These are phyloP conservation scores for Ips typographus DNA, from an alignment of 1,140 invertebrate genomes.

Conservation along the genomic window DNA sequence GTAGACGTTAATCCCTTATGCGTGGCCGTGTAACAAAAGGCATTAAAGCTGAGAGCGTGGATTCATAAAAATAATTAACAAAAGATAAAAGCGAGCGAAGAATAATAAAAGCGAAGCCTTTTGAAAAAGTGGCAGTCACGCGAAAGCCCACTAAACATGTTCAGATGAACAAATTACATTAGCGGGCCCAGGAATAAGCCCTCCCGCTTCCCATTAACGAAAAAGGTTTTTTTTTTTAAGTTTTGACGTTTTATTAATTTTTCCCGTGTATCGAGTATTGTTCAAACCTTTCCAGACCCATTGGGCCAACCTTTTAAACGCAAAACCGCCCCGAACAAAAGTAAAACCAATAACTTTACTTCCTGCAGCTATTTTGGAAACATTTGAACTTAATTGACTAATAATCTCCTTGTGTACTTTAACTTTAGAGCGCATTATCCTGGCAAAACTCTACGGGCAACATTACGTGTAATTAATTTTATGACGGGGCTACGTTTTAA, in stretches of 20 bases:
- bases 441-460: no score
- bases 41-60: slow-evolving; percentile 14
- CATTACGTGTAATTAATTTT: slow-evolving; percentile 7
- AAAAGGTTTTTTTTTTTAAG: slow-evolving; percentile 44
- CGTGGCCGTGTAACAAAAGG: slow-evolving; percentile 8
- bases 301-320: neutral
- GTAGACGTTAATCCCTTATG: slow-evolving; percentile 4
- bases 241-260: slow-evolving; percentile 31
- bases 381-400: no score
- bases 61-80: slow-evolving; percentile 50
- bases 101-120: slow-evolving; percentile 47
- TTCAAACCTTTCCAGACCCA: neutral
- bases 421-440: no score
- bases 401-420: no score
- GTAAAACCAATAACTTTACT: no score
- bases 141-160: slow-evolving; percentile 50
- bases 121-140: slow-evolving; percentile 47
- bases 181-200: slow-evolving; percentile 46
- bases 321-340: no score
- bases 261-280: neutral
- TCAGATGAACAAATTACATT: slow-evolving; percentile 52
- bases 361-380: no score
- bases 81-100: slow-evolving; percentile 44
- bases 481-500: neutral
- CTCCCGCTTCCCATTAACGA: slow-evolving; percentile 50